A percentile compares a stretch with the other conserved stretches of the same genome.
Evolutionary conservation across 1,140 invertebrate species (phyloP).

Genomic region (Trachymyrmex cornetzi): DNA sequence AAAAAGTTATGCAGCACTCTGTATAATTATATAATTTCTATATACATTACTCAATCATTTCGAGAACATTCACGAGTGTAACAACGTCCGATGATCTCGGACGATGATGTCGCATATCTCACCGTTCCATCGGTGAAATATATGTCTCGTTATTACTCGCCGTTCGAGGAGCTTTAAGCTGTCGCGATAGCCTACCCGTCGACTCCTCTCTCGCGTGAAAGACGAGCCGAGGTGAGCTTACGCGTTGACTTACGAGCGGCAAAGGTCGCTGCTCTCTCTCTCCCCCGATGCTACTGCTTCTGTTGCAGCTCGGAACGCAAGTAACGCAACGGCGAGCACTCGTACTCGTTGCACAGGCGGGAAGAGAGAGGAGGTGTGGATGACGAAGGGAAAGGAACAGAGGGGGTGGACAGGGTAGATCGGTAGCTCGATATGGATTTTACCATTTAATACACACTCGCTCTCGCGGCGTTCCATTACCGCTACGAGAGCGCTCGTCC

Average conservation of each 20-base stretch:
- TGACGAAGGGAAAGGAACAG: neutral
- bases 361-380: neutral
- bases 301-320: slow-evolving; percentile 39
- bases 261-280: slow-evolving; percentile 67
- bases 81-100: neutral
- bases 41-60: neutral
- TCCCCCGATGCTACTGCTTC: slow-evolving; percentile 57
- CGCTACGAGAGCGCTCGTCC: slow-evolving; percentile 61
- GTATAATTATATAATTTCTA: neutral
- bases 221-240: slow-evolving; percentile 61
- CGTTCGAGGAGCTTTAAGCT: slow-evolving; percentile 38
- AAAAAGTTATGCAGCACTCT: too few relatives aligned
- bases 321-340: slow-evolving; percentile 8
- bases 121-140: neutral
- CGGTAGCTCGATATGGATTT: slow-evolving; percentile 67
- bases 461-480: slow-evolving; percentile 59
- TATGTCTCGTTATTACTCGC: neutral
- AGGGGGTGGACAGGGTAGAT: neutral
- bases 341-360: neutral
- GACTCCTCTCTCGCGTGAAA: slow-evolving; percentile 46
- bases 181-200: slow-evolving; percentile 31
- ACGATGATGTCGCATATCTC: neutral
- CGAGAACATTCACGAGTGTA: neutral
- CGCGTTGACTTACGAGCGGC: slow-evolving; percentile 63
- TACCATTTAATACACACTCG: slow-evolving; percentile 69